Evolutionary conservation across 2,888 invertebrate genomes (phyloP).

Genomic region (Perithous albicinctus): DNA sequence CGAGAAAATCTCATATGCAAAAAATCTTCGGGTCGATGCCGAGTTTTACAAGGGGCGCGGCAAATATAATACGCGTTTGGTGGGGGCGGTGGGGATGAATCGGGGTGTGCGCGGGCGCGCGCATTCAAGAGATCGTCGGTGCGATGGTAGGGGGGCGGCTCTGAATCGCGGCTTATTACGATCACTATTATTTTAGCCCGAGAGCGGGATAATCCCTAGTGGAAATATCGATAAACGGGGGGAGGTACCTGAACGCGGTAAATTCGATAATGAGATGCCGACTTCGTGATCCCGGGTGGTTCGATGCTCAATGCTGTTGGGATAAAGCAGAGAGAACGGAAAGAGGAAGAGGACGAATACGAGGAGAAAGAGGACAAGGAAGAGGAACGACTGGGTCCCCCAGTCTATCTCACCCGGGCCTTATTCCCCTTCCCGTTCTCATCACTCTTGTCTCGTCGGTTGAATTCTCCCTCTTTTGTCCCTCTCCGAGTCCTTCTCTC

Average conservation of each 20-base stretch:
- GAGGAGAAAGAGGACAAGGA: conserved; percentile 23
- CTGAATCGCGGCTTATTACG: conserved; percentile 69
- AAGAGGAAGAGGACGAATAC: not conserved
- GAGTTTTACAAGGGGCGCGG: conserved; percentile 20
- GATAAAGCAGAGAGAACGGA: conserved; percentile 51
- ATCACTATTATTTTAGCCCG: conserved; percentile 71
- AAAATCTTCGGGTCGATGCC: not conserved
- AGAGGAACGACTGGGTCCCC: conserved; percentile 49
- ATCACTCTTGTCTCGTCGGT: conserved; percentile 45
- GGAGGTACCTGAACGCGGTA: conserved; percentile 73
- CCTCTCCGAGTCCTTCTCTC: not conserved
- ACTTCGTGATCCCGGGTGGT: conserved; percentile 70
- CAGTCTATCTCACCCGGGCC: conserved; percentile 15
- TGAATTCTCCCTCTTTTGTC: conserved; percentile 34
- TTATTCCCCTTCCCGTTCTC: conserved; percentile 40
- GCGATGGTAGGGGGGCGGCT: conserved; percentile 65
- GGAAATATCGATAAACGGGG: conserved; percentile 72
- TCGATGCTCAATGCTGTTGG: conserved; percentile 58
- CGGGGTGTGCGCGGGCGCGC: conserved; percentile 14
- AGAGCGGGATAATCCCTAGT: conserved; percentile 65
- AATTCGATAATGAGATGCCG: conserved; percentile 75
- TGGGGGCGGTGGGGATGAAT: not conserved
- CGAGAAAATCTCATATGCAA: conserved; percentile 4
- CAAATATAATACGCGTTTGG: not conserved
- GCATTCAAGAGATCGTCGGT: conserved; percentile 50